phyloP scores from a whole-genome alignment of 2,888 invertebrate genomes.

The Pachycephus smyrnensis region DNA sequence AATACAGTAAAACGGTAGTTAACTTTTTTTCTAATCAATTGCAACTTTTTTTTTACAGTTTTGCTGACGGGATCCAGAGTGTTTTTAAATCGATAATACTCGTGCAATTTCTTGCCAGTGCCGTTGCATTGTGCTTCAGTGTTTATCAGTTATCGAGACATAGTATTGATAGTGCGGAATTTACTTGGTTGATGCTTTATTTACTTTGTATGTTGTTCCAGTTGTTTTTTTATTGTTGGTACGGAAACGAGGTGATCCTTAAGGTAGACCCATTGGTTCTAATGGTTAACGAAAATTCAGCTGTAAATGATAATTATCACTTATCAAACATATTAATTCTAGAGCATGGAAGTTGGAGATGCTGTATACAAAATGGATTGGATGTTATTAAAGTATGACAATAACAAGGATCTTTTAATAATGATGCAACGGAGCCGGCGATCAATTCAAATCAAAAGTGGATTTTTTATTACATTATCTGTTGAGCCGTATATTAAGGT shows the following conservation, averaged over 20 bases:
- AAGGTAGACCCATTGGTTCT: conserved; percentile 30
- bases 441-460: too few relatives aligned
- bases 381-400: conserved; percentile 13
- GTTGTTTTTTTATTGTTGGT: conserved; percentile 50
- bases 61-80: conserved; percentile 22
- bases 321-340: conserved; percentile 5
- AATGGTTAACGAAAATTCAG: too few relatives aligned
- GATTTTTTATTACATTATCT: conserved; percentile 33
- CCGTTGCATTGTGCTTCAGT: conserved; percentile 32
- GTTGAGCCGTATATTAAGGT: conserved; percentile 36
- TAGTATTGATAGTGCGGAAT: background rate
- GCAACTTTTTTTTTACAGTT: conserved; percentile 26
- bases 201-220: conserved; percentile 36
- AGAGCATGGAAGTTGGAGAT: conserved; percentile 35
- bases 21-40: conserved; percentile 14
- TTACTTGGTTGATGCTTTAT: conserved; percentile 16
- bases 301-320: too few relatives aligned
- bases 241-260: conserved; percentile 44
- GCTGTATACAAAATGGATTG: conserved; percentile 39
- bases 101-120: conserved; percentile 32
- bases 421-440: conserved; percentile 26
- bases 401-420: conserved; percentile 26
- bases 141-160: conserved; percentile 30
- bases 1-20: background rate
- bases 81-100: conserved; percentile 29